Conservation (phyloP, 37 sponge, comb jelly and placozoan species). For the Cladorhizidae sp. region DNA sequence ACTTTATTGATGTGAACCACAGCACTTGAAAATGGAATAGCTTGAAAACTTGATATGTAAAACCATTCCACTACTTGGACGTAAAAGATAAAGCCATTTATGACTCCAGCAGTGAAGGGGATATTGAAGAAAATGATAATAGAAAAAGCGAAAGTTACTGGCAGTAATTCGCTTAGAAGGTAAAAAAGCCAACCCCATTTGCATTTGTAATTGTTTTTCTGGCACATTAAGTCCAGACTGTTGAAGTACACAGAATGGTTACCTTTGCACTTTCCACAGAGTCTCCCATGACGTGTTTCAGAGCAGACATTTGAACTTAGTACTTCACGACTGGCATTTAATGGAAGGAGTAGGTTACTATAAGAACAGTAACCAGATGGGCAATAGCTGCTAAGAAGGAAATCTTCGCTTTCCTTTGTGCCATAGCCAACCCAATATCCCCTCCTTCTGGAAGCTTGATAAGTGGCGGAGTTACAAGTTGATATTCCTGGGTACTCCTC, state of each 20-base stretch:
- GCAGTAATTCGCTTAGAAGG: slow-evolving; percentile 40
- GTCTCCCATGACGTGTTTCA: background rate
- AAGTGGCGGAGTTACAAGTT: background rate
- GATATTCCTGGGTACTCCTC: background rate
- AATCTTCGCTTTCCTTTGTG: background rate
- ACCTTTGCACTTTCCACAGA: slow-evolving; percentile 27
- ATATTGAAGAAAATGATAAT: slow-evolving; percentile 52
- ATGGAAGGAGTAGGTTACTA: background rate
- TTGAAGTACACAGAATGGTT: slow-evolving; percentile 33
- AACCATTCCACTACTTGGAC: slow-evolving; percentile 24
- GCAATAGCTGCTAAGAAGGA: background rate
- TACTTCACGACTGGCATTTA: background rate
- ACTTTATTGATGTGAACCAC: background rate
- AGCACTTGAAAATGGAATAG: background rate
- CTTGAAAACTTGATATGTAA: background rate
- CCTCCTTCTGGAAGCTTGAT: background rate
- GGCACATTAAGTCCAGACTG: slow-evolving; percentile 17
- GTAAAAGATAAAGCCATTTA: slow-evolving; percentile 46
- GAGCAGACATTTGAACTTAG: slow-evolving; percentile 20
- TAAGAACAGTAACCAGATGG: background rate
- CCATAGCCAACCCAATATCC: slow-evolving; percentile 41
- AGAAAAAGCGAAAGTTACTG: slow-evolving; percentile 39
- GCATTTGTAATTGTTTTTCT: background rate
- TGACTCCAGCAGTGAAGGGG: slow-evolving; percentile 32
- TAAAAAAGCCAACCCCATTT: slow-evolving; percentile 37